phyloP scores from a whole-genome alignment of 2,113 vertebrate genomes.

The Gymnobelideus leadbeateri region DNA sequence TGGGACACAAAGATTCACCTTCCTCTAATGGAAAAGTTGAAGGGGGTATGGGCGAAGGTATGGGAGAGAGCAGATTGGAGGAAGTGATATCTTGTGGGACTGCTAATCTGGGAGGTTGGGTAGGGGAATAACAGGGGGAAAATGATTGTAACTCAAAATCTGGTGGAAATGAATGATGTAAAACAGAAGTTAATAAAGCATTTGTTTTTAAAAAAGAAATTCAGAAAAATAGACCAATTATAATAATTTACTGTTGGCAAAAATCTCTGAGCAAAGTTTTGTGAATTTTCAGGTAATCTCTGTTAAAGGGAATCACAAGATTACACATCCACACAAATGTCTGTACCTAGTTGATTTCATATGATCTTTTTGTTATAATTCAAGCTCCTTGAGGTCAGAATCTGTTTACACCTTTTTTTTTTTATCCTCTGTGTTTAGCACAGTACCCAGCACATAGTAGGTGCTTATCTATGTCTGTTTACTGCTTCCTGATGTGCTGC shows the following conservation, averaged over 20 bases:
- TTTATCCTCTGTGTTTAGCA: not conserved
- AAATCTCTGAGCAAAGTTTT: not conserved
- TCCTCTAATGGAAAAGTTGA: too few relatives aligned
- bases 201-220: not conserved
- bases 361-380: not conserved
- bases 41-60: too few relatives aligned
- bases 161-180: too few relatives aligned
- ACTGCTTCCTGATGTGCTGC: not conserved
- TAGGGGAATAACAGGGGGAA: too few relatives aligned
- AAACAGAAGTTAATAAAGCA: too few relatives aligned
- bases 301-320: slow-evolving; percentile 9
- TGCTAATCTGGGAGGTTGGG: too few relatives aligned
- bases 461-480: not conserved
- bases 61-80: too few relatives aligned
- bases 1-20: too few relatives aligned
- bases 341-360: not conserved
- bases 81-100: too few relatives aligned
- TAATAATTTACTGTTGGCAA: not conserved
- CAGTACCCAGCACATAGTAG: not conserved
- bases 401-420: not conserved
- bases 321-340: not conserved
- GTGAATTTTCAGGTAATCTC: not conserved
- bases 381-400: not conserved
- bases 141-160: too few relatives aligned
- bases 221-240: not conserved